A percentile compares a stretch with the other conserved stretches of the same genome.
These are phyloP conservation scores for Nasonia giraulti DNA, from an alignment of 1,140 invertebrate genomes.

Conservation along the genomic window DNA sequence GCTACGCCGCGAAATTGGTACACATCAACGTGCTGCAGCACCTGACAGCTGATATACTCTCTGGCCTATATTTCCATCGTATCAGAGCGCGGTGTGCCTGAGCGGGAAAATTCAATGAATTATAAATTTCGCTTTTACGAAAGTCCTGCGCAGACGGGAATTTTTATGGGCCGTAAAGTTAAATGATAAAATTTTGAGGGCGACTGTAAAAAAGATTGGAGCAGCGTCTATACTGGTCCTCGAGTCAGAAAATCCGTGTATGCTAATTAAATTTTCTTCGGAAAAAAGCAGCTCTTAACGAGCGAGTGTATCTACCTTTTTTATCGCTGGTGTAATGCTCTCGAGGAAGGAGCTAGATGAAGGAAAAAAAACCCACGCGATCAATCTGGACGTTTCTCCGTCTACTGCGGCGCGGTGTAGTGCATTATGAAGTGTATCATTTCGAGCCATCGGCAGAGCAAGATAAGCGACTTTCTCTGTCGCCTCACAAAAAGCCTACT, in stretches of 20 bases:
- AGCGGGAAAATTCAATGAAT: conserved; percentile 1
- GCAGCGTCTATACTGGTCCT: too few relatives aligned
- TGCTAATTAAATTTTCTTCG: conserved; percentile 14
- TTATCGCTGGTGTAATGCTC: neutral
- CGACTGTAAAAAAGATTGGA: neutral
- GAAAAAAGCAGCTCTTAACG: neutral
- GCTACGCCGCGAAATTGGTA: neutral
- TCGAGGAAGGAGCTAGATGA: neutral
- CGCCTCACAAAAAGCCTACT: neutral
- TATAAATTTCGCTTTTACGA: conserved; percentile 1
- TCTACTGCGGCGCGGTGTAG: neutral
- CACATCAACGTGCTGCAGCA: neutral
- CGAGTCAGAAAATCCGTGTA: neutral
- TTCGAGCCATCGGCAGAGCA: neutral
- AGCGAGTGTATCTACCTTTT: neutral
- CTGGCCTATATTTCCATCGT: neutral
- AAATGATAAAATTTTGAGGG: neutral
- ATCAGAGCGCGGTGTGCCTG: neutral
- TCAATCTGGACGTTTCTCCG: neutral
- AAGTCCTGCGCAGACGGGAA: neutral
- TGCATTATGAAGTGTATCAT: neutral
- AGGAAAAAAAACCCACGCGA: neutral
- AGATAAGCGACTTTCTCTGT: conserved; percentile 17
- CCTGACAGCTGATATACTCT: neutral
- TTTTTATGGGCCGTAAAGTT: conserved; percentile 1